These are phyloP conservation scores for Tamias sibiricus DNA, from an alignment of 2,113 vertebrate genomes.

Conservation along the genomic window DNA sequence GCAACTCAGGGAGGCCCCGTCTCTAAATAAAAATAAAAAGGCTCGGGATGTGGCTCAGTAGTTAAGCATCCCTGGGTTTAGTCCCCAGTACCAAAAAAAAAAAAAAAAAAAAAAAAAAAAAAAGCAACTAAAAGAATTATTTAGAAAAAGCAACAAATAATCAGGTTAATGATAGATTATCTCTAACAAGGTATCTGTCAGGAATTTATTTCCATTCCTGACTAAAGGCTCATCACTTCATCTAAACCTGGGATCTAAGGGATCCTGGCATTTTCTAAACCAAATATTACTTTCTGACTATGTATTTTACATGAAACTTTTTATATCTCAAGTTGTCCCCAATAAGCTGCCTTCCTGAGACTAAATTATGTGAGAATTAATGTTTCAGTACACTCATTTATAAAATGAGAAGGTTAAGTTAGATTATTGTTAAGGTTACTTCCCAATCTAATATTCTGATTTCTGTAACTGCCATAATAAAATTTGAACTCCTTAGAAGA, in stretches of 20 bases:
- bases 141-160: slow-evolving; percentile 1
- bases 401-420: slow-evolving; percentile 49
- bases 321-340: neutral
- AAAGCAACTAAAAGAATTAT: neutral
- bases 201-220: neutral
- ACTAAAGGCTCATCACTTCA: neutral
- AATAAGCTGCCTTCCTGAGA: slow-evolving; percentile 21
- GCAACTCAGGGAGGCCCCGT: no score
- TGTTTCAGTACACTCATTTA: slow-evolving; percentile 35
- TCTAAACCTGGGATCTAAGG: neutral
- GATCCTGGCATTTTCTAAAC: neutral
- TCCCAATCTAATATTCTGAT: slow-evolving; percentile 31
- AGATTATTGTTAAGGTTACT: slow-evolving; percentile 31
- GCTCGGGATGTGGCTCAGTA: no score
- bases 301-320: slow-evolving; percentile 18
- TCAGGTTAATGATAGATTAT: slow-evolving; percentile 7
- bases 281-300: neutral
- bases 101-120: neutral
- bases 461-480: slow-evolving; percentile 46
- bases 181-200: neutral
- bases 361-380: slow-evolving; percentile 53
- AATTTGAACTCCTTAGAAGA: slow-evolving; percentile 40
- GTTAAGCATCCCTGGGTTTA: no score
- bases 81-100: no score
- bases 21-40: no score